These are phyloP conservation scores for Glyptemys insculpta DNA, from an alignment of 2,797 vertebrate genomes.

Conservation along the genomic window DNA sequence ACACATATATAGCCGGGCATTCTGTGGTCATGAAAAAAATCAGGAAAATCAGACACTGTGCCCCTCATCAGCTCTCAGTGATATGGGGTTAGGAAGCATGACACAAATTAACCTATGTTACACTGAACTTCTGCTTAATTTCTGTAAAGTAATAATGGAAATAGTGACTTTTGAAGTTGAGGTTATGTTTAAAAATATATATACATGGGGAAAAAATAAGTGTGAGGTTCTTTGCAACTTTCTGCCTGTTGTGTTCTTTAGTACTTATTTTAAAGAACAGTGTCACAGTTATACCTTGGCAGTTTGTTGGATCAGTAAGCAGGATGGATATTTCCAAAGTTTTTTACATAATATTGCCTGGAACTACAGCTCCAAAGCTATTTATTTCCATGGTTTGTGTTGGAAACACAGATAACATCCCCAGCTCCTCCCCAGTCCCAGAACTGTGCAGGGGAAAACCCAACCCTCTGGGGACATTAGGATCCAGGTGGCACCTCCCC, in stretches of 20 bases:
- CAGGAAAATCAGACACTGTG: neutral
- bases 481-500: too few relatives aligned
- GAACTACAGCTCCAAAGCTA: too few relatives aligned
- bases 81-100: neutral
- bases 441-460: too few relatives aligned
- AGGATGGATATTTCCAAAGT: neutral
- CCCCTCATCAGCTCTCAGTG: slow-evolving; percentile 18
- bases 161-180: neutral
- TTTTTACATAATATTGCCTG: neutral
- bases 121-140: slow-evolving; percentile 3
- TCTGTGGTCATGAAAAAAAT: neutral
- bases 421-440: too few relatives aligned
- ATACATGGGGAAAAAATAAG: slow-evolving; percentile 10
- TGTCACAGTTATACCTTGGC: neutral
- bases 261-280: neutral
- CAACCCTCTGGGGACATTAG: too few relatives aligned
- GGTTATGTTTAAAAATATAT: neutral
- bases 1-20: neutral
- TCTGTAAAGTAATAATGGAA: neutral
- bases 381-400: too few relatives aligned
- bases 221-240: neutral
- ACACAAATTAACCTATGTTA: slow-evolving; percentile 47
- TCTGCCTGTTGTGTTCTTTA: neutral
- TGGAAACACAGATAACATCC: too few relatives aligned
- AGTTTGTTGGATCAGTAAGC: neutral